phyloP scores from a whole-genome alignment of 2,888 invertebrate genomes.

The Poecilus cupreus region DNA sequence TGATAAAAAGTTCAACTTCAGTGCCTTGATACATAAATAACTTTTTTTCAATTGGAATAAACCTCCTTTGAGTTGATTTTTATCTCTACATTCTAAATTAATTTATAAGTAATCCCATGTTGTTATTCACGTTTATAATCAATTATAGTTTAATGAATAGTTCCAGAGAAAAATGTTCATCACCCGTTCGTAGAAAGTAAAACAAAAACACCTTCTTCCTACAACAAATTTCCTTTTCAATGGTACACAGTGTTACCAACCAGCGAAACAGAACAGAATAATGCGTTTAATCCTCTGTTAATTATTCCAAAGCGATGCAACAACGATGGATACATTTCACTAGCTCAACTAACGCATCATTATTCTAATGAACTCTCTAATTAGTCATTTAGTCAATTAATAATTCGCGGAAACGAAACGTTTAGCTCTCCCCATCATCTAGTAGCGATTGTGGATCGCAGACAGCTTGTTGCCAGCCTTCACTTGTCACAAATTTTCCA shows the following conservation, averaged over 20 bases:
- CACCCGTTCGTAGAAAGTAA: too few species aligned
- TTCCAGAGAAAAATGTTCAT: too few species aligned
- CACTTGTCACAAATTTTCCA: conserved; percentile 12
- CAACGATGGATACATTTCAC: background rate
- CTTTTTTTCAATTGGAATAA: too few species aligned
- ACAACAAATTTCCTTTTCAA: too few species aligned
- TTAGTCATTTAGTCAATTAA: conserved; percentile 20
- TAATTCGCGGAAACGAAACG: conserved; percentile 23
- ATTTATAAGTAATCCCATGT: too few species aligned
- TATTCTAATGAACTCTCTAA: conserved; percentile 22
- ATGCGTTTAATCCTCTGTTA: background rate
- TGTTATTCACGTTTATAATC: too few species aligned
- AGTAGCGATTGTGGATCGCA: background rate
- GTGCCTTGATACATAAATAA: too few species aligned
- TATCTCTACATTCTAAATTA: too few species aligned
- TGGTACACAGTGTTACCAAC: background rate
- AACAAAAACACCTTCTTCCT: too few species aligned
- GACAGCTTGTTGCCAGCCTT: background rate
- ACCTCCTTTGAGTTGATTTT: too few species aligned
- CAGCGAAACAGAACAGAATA: background rate
- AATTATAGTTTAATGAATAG: too few species aligned
- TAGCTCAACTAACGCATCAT: background rate
- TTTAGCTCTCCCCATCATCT: background rate
- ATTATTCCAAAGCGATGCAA: background rate
- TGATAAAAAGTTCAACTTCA: too few species aligned